Evolutionary conservation across 1,140 invertebrate genomes (phyloP), one percentile per base, ranked within the genome.

Genomic region (Hyles euphorbiae): DNA sequence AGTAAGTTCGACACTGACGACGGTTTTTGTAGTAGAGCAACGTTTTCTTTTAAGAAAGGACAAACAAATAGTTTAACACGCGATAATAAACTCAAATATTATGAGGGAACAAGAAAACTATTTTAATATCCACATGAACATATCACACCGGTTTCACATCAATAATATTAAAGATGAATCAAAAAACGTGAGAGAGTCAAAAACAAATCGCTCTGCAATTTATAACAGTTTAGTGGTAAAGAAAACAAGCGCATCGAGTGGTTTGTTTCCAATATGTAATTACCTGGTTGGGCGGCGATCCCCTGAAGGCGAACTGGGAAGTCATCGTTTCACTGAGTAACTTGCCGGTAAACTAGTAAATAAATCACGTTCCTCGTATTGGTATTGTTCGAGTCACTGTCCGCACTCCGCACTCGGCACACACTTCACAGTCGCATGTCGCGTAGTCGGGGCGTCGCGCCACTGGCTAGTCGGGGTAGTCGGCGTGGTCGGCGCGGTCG

Each of bases 251-350:
- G 36, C 36, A 40, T 40, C 4, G 5, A 8, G 36, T 40, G 36
- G 4, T 5, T 40, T 32, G 33, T 51, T 10, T 32, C n/a, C 43
- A 54, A 45, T 44, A 43, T 58, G 8, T 40, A 8, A 63, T 76
- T 82, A 87, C 84, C 84, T 85, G 82, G 61, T 85, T 86, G 32
- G 82, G 84, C 12, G 84, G 84, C 56, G 84, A 87, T 81, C 84
- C 84, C 70, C 84, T 70, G 74, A 86, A 87, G 57, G 84, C 84
- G 65, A 88, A 88, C 68, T 88, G 84, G 57, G 84, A 88, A 36
- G 84, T 88, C 84, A 88, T 88, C 73, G 36, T 79, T 79, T 77
- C 79, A 83, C 74, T 67, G 59, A 60, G 47, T 53, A 70, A 71
- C 49, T 68, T 57, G 67, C 49, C 46, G 48, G 58, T 57, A 65